Evolutionary conservation across 2,797 vertebrate genomes (phyloP).

Genomic region (Mormyrops boulengeri): DNA sequence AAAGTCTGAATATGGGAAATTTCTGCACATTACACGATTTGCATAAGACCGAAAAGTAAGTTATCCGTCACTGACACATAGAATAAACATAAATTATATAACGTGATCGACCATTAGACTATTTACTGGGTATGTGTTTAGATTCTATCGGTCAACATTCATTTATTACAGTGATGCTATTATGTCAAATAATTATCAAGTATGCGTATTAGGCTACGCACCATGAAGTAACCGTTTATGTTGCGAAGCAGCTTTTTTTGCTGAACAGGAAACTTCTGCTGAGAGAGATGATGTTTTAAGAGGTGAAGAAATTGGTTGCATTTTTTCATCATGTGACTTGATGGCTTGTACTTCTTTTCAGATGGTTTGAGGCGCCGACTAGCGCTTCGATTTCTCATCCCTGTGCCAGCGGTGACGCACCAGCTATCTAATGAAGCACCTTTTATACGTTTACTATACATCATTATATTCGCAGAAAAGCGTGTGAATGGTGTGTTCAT

Average conservation of each 20-base stretch:
- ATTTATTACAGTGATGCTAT: not conserved
- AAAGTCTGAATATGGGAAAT: not conserved
- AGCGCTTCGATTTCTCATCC: not conserved
- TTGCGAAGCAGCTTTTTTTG: not conserved
- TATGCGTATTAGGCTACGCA: not conserved
- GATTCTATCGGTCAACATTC: not conserved
- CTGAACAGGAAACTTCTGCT: not conserved
- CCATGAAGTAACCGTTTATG: not conserved
- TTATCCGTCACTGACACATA: not conserved
- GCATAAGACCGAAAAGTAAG: not conserved
- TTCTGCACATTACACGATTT: not conserved
- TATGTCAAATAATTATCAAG: not conserved
- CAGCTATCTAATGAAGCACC: not conserved
- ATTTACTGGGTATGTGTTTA: not conserved
- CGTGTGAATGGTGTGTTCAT: not conserved
- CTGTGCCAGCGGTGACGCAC: not conserved
- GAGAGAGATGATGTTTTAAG: not conserved
- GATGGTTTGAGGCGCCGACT: slow-evolving; percentile 8
- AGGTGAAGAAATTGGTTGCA: not conserved
- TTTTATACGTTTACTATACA: not conserved
- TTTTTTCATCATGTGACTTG: not conserved
- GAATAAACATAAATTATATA: not conserved
- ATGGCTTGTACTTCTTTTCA: not conserved
- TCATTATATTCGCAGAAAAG: not conserved
- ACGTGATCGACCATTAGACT: not conserved